These are phyloP conservation scores for Chaetura pelagica DNA, from an alignment of 2,113 vertebrate species.

Conservation along the genomic window DNA sequence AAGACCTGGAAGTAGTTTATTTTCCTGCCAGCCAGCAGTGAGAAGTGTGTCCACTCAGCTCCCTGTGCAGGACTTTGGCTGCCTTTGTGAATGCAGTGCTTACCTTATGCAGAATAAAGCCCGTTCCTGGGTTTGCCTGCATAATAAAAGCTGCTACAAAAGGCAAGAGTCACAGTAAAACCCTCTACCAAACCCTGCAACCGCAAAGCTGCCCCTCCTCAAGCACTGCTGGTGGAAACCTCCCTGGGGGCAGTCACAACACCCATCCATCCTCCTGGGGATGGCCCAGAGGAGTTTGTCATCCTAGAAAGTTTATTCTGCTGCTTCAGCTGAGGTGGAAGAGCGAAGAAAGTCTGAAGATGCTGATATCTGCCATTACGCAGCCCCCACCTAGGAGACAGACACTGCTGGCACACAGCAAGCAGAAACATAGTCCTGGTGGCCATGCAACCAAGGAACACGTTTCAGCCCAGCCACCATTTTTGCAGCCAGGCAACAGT, in stretches of 20 bases:
- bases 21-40: background rate
- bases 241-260: background rate
- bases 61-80: background rate
- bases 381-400: background rate
- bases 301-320: constrained; percentile 70
- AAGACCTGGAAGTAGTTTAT: background rate
- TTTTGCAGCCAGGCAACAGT: background rate
- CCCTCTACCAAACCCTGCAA: background rate
- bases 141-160: background rate
- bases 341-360: constrained; percentile 58
- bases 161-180: background rate
- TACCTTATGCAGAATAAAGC: background rate
- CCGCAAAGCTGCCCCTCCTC: background rate
- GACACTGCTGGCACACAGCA: rapidly evolving
- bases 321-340: constrained; percentile 64
- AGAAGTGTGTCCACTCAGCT: rapidly evolving
- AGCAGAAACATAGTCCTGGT: rapidly evolving
- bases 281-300: constrained; percentile 43
- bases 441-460: background rate
- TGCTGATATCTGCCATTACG: background rate
- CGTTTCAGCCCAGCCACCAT: rapidly evolving
- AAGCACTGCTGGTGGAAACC: background rate
- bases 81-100: rapidly evolving
- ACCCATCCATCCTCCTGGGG: background rate
- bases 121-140: background rate